Evolutionary conservation across 1,140 invertebrate genomes (phyloP).

Genomic region (Drosophila sp.): DNA sequence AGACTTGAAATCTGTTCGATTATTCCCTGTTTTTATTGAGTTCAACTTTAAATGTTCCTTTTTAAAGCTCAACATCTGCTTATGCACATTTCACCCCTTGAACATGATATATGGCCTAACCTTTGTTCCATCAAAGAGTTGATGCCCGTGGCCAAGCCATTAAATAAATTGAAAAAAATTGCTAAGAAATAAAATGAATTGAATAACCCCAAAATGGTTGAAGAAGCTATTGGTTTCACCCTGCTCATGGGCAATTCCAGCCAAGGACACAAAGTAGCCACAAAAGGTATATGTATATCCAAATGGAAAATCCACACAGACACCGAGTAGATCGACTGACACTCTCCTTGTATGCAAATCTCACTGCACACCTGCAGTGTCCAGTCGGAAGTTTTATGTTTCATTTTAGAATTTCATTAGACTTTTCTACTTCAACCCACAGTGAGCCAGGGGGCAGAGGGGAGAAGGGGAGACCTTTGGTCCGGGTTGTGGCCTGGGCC

Average conservation of each 20-base stretch:
- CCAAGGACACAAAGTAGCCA: slow-evolving; percentile 46
- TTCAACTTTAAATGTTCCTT: neutral
- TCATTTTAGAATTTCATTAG: slow-evolving; percentile 59
- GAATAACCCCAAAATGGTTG: slow-evolving; percentile 16
- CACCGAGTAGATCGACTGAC: slow-evolving; percentile 20
- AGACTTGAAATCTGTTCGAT: neutral
- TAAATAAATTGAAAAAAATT: slow-evolving; percentile 57
- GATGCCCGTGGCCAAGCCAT: slow-evolving; percentile 31
- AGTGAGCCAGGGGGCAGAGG: neutral
- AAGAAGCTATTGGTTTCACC: slow-evolving; percentile 52
- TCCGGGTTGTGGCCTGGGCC: slow-evolving; percentile 37
- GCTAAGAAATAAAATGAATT: slow-evolving; percentile 18
- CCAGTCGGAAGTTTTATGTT: slow-evolving; percentile 59
- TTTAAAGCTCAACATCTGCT: neutral
- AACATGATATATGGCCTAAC: slow-evolving; percentile 32
- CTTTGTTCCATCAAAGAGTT: slow-evolving; percentile 17
- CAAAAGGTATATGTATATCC: slow-evolving; percentile 18
- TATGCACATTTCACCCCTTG: neutral
- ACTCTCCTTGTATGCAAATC: slow-evolving; percentile 50
- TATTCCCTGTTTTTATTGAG: neutral
- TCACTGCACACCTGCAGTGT: slow-evolving; percentile 48
- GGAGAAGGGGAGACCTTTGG: slow-evolving; percentile 14
- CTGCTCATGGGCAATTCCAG: slow-evolving; percentile 34
- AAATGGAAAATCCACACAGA: slow-evolving; percentile 27
- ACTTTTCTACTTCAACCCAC: slow-evolving; percentile 5